Conservation (phyloP, 2,888 invertebrate genomes). For the Linnaemya vulpina region DNA sequence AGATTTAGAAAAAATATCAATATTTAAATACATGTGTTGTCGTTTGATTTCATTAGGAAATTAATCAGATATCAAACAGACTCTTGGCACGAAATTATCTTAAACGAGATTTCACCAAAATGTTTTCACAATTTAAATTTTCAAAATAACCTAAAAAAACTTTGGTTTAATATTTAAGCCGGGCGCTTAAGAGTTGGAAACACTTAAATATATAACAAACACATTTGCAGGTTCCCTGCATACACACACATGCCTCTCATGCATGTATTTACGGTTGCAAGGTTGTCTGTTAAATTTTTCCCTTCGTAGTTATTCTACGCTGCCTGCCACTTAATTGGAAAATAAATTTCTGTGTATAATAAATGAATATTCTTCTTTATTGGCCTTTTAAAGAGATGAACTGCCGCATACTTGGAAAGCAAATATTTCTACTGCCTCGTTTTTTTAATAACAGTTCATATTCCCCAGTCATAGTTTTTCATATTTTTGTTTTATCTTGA, state of each 20-base stretch:
- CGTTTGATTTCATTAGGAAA: too few species aligned
- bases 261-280: neutral
- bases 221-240: too few species aligned
- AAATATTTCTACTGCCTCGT: neutral
- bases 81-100: too few species aligned
- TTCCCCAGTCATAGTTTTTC: slow-evolving; percentile 33
- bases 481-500: slow-evolving; percentile 39
- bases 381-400: neutral
- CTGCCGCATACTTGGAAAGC: neutral
- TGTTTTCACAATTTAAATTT: too few species aligned
- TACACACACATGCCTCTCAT: neutral
- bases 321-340: neutral
- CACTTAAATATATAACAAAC: too few species aligned
- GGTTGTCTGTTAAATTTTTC: neutral
- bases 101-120: too few species aligned
- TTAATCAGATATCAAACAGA: too few species aligned
- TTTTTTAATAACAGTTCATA: slow-evolving; percentile 51
- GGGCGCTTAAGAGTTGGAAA: too few species aligned
- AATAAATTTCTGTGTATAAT: neutral
- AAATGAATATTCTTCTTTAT: slow-evolving; percentile 40
- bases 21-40: too few species aligned
- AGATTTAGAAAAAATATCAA: too few species aligned
- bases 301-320: neutral
- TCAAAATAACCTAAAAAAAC: too few species aligned
- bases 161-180: too few species aligned